phyloP scores from a whole-genome alignment of 2,113 vertebrate genomes.

The Oreochromis spilurus region DNA sequence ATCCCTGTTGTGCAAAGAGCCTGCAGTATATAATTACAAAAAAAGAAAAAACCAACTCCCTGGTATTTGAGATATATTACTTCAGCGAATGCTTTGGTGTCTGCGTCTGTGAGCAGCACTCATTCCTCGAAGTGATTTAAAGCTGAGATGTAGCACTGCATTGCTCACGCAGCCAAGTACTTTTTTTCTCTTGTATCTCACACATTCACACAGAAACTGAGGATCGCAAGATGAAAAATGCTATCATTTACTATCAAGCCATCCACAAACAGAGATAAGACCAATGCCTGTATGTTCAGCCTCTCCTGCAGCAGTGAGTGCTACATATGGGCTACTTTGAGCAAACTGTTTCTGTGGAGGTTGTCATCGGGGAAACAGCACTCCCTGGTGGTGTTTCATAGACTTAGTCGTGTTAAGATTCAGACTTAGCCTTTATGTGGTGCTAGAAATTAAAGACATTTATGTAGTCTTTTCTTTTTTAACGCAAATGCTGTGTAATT shows the following conservation, averaged over 20 bases:
- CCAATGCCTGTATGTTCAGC: neutral
- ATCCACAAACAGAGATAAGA: slow-evolving; percentile 1
- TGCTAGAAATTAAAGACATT: neutral
- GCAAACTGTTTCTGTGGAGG: neutral
- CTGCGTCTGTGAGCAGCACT: neutral
- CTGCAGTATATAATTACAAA: neutral
- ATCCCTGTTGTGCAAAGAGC: neutral
- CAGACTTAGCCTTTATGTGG: neutral
- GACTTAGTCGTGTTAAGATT: neutral
- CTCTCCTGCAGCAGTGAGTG: neutral
- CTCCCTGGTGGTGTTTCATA: slow-evolving; percentile 22
- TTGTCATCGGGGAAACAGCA: neutral
- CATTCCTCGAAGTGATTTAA: neutral
- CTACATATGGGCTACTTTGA: neutral
- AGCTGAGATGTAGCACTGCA: neutral
- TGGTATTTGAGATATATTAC: neutral
- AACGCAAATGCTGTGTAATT: neutral
- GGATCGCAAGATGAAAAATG: neutral
- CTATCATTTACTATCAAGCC: neutral
- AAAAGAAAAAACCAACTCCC: neutral
- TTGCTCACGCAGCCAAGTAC: neutral
- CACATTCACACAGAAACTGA: neutral
- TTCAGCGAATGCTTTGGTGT: neutral
- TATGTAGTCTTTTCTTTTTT: neutral
- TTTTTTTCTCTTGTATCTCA: neutral